Evolutionary conservation across 2,888 invertebrate genomes (phyloP), one percentile per base, ranked within the genome.

Genomic region (Anoncus sp.): DNA sequence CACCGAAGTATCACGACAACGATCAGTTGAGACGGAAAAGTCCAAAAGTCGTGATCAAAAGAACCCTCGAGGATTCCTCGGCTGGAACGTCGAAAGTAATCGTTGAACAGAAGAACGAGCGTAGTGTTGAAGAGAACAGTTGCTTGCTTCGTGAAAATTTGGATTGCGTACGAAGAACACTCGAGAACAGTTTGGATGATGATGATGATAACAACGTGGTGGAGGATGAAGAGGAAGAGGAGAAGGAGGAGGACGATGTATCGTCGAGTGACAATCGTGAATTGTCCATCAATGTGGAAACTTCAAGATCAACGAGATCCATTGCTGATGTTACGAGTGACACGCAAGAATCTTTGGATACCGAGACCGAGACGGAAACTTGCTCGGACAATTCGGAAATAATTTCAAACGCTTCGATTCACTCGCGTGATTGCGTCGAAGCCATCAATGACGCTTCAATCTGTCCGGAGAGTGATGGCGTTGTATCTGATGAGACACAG

Each of bases 371-470:
- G 53, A 87, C 87, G 4, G 89, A 89, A 60, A 87, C 87, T 3
- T 89, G 85, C 0, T 88, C 89, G n/a, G 88, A 88, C 40, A 87
- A 87, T 75, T 87, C 90, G 3, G 89, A 87, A 75, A 45, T 77
- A 7, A 74, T 85, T 9, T 81, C 85, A 24, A 82, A 79, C 27
- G 75, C 84, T 10, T 73, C 80, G 22, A 59, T 78, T 1, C 31
- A 63, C n/a, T 53, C 72, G 2, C 73, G 81, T 72, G 85, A 86
- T 31, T 82, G 83, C 27, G 83, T 75, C 7, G 82, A 82, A n/a
- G 72, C 79, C 6, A 69, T 81, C 35, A 69, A 84, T 31, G 80
- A 85, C 14, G 83, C 81, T n/a, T 70, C 73, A 5, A 74, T 80
- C 6, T 84, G 86, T 51, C 80, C 79, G 3, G 87, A 88, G 20